These are phyloP conservation scores for Macquaria australasica DNA, from an alignment of 2,113 vertebrate species.

Conservation along the genomic window DNA sequence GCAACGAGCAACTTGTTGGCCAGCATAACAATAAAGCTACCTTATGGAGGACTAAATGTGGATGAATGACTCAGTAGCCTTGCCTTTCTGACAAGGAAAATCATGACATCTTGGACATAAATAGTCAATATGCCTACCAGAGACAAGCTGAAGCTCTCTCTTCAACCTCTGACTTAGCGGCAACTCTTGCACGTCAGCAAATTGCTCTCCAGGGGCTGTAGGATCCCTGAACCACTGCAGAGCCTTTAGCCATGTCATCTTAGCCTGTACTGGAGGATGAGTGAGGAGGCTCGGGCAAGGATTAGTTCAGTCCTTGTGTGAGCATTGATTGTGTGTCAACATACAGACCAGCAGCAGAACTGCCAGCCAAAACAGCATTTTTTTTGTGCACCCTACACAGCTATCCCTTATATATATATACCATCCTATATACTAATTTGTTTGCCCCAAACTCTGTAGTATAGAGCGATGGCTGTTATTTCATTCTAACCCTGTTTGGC, in stretches of 20 bases:
- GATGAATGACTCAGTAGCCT: not conserved
- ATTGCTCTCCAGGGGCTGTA: not conserved
- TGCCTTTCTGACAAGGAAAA: not conserved
- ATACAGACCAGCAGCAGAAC: conserved; percentile 12
- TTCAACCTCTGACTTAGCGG: conserved; percentile 9
- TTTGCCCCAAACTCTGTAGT: not conserved
- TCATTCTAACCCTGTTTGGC: not conserved
- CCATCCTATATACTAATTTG: not conserved
- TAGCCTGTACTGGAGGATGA: conserved; percentile 7
- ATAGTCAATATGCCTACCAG: conserved; percentile 14
- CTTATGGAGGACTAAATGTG: not conserved
- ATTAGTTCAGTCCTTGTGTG: conserved; percentile 34
- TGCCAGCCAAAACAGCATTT: conserved; percentile 5
- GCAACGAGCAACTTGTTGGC: too few relatives aligned
- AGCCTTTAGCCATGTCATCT: conserved; percentile 35
- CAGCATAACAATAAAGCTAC: not conserved
- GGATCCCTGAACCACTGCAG: conserved; percentile 13
- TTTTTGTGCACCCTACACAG: conserved; percentile 2
- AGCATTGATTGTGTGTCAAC: conserved; percentile 42
- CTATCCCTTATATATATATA: not conserved
- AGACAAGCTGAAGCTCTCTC: not conserved
- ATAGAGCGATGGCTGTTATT: too few relatives aligned
- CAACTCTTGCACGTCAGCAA: conserved; percentile 1
- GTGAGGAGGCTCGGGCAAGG: conserved; percentile 13
- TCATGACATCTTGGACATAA: not conserved